A percentile compares a stretch with the other conserved stretches of the same genome.
Evolutionary conservation across 2,888 invertebrate genomes (phyloP).

Genomic region (Apodemia mormo): DNA sequence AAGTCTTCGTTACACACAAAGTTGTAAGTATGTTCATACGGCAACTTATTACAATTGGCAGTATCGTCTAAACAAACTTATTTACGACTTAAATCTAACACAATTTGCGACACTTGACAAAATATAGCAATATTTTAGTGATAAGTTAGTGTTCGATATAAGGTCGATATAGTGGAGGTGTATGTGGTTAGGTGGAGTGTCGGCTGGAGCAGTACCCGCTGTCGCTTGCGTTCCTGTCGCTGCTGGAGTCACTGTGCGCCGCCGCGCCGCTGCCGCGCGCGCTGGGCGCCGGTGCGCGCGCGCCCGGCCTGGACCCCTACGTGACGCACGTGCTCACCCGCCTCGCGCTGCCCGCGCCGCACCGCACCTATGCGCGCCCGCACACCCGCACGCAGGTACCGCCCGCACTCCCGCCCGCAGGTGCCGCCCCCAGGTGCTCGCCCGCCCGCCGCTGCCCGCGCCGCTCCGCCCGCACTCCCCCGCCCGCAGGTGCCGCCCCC

Average conservation of each 20-base stretch:
- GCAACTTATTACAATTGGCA: too few relatives aligned
- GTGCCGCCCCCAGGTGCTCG: too few relatives aligned
- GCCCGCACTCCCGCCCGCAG: constrained; percentile 47
- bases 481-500: too few relatives aligned
- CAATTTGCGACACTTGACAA: too few relatives aligned
- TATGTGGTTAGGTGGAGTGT: constrained; percentile 85
- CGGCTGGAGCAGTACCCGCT: constrained; percentile 94
- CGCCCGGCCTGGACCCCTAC: constrained; percentile 95
- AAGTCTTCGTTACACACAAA: too few relatives aligned
- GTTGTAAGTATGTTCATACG: too few relatives aligned
- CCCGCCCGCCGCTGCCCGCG: neutral
- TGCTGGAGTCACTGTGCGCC: constrained; percentile 88
- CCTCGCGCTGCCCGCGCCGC: constrained; percentile 90
- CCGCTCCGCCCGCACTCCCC: constrained; percentile 90
- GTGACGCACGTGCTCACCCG: constrained; percentile 89
- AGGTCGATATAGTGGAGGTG: too few relatives aligned
- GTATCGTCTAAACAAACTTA: too few relatives aligned
- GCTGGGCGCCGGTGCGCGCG: constrained; percentile 90
- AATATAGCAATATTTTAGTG: too few relatives aligned
- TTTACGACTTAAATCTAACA: too few relatives aligned
- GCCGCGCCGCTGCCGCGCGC: constrained; percentile 87
- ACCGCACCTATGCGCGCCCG: constrained; percentile 90
- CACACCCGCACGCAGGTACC: constrained; percentile 41
- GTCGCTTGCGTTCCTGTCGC: constrained; percentile 89
- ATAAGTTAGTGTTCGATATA: too few relatives aligned